Base-by-base conservation (phyloP, 1,140 invertebrate genomes). In the Polypedilum vanderplanki region DNA sequence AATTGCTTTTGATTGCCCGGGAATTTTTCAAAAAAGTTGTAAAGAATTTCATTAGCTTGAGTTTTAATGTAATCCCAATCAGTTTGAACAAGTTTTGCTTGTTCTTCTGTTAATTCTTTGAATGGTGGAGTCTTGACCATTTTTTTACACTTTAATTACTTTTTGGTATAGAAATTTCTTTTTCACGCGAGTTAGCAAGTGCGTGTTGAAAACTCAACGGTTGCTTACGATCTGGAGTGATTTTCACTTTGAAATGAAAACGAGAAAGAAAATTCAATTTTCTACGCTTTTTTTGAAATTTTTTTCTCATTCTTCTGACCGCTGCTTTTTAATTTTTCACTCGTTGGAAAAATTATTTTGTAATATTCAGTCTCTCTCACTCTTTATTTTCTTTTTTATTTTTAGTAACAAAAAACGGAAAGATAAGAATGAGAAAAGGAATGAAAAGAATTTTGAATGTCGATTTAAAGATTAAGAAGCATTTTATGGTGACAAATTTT, bases 41-140 rank as follows among this genome's bases (percentile, higher is more conserved):
- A 57, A 57, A 57, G 46, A 15, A 57, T 57, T 57, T 57, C 46
- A 57, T 12, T 12, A 15, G 46, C 46, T 57, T 57, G 46, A 1
- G 46, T 57, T 57, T 15, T 57, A n/a, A 57, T 3, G 15, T 57
- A 57, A 57, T 57, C 46, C 46, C 46, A 57, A n/a, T 57, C 46
- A 57, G 46, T 57, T 57, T 57, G 46, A 57, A 57, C 46, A n/a
- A 57, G 46, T n/a, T 57, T 57, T 12, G 46, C 46, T 57, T 57
- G 46, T 3, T 57, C 46, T 15, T 57, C 46, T 57, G 46, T 57
- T n/a, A 57, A 57, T 4, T n/a, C n/a, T n/a, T 57, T 57, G 4
- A 57, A n/a, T 57, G 46, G 46, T 57, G 46, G 46, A 1, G n/a
- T 57, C n/a, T 12, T 57, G 4, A n/a, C 46, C 46, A 57, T 57